Evolutionary conservation across 2,888 invertebrate genomes (phyloP).

Genomic region (Meganola albula): DNA sequence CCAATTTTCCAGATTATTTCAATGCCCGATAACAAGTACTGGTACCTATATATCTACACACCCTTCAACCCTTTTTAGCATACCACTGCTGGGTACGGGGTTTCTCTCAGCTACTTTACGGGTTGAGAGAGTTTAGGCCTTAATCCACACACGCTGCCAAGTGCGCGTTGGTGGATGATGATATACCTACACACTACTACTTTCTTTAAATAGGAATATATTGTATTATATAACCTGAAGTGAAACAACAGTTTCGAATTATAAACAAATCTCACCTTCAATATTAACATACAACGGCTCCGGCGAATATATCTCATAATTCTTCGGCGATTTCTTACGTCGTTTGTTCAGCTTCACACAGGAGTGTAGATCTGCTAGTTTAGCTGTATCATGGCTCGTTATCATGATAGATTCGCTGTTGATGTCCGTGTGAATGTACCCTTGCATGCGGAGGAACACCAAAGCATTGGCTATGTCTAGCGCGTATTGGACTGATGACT

Average conservation of each 20-base stretch:
- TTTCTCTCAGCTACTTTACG: too few species aligned
- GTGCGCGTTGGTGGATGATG: too few species aligned
- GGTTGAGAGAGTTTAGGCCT: too few species aligned
- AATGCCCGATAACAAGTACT: not conserved
- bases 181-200: too few species aligned
- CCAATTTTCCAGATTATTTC: constrained; percentile 5
- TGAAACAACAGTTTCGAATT: not conserved
- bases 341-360: constrained; percentile 38
- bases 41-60: too few species aligned
- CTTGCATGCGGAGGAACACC: constrained; percentile 67
- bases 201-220: too few species aligned
- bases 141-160: too few species aligned
- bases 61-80: too few species aligned
- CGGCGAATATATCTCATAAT: constrained; percentile 48
- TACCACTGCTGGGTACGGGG: too few species aligned
- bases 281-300: constrained; percentile 70
- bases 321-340: constrained; percentile 26
- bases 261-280: constrained; percentile 42
- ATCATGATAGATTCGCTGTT: constrained; percentile 62
- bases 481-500: constrained; percentile 59
- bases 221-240: too few species aligned
- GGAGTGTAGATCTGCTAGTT: constrained; percentile 61
- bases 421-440: constrained; percentile 65
- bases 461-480: constrained; percentile 66
- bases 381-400: constrained; percentile 59